phyloP scores from a whole-genome alignment of 2,113 vertebrate genomes.

The Chionomys nivalis region DNA sequence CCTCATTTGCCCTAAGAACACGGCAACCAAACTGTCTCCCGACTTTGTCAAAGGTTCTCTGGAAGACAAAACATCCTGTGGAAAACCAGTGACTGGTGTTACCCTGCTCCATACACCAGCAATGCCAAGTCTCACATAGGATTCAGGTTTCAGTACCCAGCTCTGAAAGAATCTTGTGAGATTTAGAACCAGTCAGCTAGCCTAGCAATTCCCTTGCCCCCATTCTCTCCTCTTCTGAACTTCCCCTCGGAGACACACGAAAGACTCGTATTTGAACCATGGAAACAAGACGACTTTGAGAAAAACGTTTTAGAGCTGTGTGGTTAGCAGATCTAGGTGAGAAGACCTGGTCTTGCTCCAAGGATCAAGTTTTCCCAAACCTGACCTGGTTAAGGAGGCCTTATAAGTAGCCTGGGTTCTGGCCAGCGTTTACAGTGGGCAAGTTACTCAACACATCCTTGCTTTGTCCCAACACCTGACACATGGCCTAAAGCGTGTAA shows the following conservation, averaged over 20 bases:
- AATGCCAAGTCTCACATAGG: background rate
- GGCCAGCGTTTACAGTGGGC: background rate
- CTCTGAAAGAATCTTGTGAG: background rate
- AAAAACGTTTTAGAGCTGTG: background rate
- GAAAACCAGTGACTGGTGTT: background rate
- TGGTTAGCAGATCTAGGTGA: background rate
- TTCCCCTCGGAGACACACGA: background rate
- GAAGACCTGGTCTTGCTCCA: background rate
- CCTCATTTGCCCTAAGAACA: background rate
- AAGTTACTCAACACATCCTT: background rate
- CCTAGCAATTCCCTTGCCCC: background rate
- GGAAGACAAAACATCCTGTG: background rate
- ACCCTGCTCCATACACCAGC: background rate
- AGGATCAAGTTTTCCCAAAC: slow-evolving; percentile 17
- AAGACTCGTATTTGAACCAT: background rate
- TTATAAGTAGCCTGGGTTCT: background rate
- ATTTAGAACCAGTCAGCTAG: background rate
- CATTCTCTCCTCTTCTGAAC: too few relatives aligned
- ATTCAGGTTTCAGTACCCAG: background rate
- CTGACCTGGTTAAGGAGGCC: background rate
- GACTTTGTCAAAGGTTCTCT: background rate
- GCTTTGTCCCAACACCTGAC: background rate
- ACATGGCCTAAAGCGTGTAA: background rate
- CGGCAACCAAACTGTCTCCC: background rate
- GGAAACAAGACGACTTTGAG: background rate